Percentiles rank a stretch among this genome's conserved stretches.
Conservation (phyloP, 2,113 vertebrate genomes). For the Neodon shergylaensis region DNA sequence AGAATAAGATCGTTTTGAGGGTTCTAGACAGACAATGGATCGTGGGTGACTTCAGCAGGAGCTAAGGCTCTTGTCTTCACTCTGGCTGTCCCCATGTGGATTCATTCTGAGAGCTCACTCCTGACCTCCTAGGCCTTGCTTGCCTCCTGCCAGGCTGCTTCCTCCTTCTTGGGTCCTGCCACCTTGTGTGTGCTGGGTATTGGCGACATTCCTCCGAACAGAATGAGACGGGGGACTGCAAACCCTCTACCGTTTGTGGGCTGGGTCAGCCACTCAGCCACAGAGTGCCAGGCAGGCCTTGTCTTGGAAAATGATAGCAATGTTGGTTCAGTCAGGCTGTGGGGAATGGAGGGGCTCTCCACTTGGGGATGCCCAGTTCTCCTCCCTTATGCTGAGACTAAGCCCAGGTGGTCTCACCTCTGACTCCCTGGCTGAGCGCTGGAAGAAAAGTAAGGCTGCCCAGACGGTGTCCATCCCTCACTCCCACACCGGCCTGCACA, state of each 20-base stretch:
- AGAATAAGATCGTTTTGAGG: not conserved
- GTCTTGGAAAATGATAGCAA: not conserved
- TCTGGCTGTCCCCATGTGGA: not conserved
- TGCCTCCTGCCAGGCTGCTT: not conserved
- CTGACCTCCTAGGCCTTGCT: not conserved
- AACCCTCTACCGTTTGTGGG: not conserved
- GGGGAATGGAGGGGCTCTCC: not conserved
- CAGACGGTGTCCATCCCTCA: not conserved
- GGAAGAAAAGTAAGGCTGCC: not conserved
- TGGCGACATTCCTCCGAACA: accelerated
- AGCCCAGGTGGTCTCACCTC: not conserved
- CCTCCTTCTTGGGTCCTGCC: not conserved
- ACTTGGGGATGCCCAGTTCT: too few species aligned
- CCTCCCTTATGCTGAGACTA: not conserved
- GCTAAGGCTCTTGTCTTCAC: not conserved
- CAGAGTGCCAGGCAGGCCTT: not conserved
- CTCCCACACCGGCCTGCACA: not conserved
- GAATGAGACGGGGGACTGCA: not conserved
- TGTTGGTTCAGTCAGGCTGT: not conserved
- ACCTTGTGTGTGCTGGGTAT: not conserved
- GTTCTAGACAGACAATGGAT: too few species aligned
- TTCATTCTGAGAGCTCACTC: not conserved
- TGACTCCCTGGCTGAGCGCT: not conserved
- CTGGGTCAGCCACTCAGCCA: not conserved
- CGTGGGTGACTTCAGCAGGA: not conserved